phyloP scores from a whole-genome alignment of 1,140 invertebrate genomes.

The Vanessa atalanta region DNA sequence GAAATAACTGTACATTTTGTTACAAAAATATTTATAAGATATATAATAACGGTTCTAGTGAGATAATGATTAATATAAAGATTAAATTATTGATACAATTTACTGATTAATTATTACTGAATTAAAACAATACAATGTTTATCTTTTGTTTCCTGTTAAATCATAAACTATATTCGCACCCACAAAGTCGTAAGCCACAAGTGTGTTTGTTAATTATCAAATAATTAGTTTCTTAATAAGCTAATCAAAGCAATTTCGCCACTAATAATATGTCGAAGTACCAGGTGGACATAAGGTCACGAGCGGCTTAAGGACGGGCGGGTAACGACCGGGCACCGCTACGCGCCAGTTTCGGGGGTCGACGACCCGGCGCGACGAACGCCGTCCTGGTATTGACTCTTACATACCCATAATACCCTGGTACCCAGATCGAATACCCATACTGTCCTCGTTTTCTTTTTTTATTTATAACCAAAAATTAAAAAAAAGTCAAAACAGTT shows the following conservation, averaged over 20 bases:
- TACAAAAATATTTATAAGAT: no score
- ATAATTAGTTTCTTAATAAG: not conserved
- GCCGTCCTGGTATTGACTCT: slow-evolving; percentile 66
- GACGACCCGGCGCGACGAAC: slow-evolving; percentile 64
- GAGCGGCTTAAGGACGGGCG: slow-evolving; percentile 70
- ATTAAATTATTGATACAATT: no score
- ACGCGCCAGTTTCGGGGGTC: slow-evolving; percentile 77
- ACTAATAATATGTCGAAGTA: slow-evolving; percentile 45
- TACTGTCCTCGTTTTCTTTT: slow-evolving; percentile 25
- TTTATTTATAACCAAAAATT: not conserved
- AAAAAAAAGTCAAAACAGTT: not conserved
- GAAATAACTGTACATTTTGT: not conserved
- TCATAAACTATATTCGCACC: no score
- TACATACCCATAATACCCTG: slow-evolving; percentile 61
- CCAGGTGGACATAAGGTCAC: slow-evolving; percentile 75
- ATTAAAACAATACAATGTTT: no score
- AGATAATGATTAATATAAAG: no score
- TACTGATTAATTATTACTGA: no score
- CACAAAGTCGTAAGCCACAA: not conserved
- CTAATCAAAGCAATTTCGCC: slow-evolving; percentile 1
- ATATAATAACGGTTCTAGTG: no score
- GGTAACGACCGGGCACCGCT: slow-evolving; percentile 79
- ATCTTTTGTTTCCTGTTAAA: no score
- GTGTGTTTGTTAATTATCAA: not conserved
- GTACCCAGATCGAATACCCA: slow-evolving; percentile 47